phyloP scores from a whole-genome alignment of 2,888 invertebrate species.

The Habrosyne pyritoides region DNA sequence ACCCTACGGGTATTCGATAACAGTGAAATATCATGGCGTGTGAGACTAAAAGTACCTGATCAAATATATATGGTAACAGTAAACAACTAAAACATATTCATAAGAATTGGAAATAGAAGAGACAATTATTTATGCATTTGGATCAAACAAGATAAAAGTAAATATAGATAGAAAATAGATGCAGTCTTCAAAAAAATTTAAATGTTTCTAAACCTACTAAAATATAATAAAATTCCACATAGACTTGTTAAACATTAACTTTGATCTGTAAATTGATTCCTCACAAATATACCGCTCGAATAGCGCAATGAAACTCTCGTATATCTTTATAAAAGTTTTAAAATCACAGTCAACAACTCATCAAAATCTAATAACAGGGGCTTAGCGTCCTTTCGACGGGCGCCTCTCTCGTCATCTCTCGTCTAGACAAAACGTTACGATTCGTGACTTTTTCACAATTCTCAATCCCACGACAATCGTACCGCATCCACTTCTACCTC shows the following conservation, averaged over 20 bases:
- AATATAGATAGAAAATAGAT: too few relatives aligned
- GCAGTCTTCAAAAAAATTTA: background rate
- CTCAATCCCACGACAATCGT: constrained; percentile 72
- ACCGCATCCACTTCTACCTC: constrained; percentile 30
- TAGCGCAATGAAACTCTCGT: constrained; percentile 28
- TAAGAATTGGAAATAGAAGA: too few relatives aligned
- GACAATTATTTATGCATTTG: too few relatives aligned
- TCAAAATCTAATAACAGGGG: constrained; percentile 71
- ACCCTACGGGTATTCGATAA: background rate
- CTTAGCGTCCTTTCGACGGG: constrained; percentile 50
- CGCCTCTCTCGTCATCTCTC: constrained; percentile 57
- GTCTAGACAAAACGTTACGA: constrained; percentile 75
- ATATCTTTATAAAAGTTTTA: constrained; percentile 38
- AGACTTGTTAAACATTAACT: constrained; percentile 18
- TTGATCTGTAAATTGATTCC: constrained; percentile 25
- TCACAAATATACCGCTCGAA: constrained; percentile 30
- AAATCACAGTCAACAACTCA: constrained; percentile 64
- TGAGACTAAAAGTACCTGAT: background rate
- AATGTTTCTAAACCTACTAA: too few relatives aligned
- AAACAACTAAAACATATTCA: too few relatives aligned
- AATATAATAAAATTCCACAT: constrained; percentile 5
- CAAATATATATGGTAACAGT: too few relatives aligned
- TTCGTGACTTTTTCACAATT: constrained; percentile 77
- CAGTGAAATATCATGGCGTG: background rate
- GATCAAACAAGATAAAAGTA: too few relatives aligned